phyloP scores from a whole-genome alignment of 2,888 invertebrate genomes.

The Orchesellides sinensis region DNA sequence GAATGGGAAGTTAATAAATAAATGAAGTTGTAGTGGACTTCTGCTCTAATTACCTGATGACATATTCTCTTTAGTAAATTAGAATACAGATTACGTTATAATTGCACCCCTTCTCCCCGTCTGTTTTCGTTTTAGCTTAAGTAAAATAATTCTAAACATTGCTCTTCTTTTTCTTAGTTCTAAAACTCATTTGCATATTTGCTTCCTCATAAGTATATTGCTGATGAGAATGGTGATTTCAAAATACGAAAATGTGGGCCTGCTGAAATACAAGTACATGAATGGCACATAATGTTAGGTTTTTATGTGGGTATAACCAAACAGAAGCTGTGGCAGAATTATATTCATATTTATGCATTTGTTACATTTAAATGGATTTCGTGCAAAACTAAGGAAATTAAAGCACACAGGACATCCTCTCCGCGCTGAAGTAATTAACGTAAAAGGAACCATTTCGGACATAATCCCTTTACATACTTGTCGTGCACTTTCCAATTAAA shows the following conservation, averaged over 20 bases:
- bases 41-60: constrained; percentile 1
- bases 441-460: constrained; percentile 41
- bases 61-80: neutral
- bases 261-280: no score
- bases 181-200: neutral
- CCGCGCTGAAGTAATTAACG: constrained; percentile 1
- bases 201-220: neutral
- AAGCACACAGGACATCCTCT: constrained; percentile 49
- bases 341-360: constrained; percentile 28
- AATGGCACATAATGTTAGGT: no score
- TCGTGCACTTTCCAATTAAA: constrained; percentile 31
- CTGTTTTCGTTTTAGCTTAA: no score
- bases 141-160: no score
- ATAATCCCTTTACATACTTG: no score
- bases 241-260: no score
- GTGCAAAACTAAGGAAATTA: constrained; percentile 55
- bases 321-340: no score
- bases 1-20: constrained; percentile 5
- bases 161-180: neutral
- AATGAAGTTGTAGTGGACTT: neutral
- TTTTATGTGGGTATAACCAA: no score
- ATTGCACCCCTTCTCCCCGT: no score
- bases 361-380: constrained; percentile 43
- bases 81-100: neutral
- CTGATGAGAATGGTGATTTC: no score